Conservation (phyloP, 2,113 vertebrate species). For the Picathartes gymnocephalus region DNA sequence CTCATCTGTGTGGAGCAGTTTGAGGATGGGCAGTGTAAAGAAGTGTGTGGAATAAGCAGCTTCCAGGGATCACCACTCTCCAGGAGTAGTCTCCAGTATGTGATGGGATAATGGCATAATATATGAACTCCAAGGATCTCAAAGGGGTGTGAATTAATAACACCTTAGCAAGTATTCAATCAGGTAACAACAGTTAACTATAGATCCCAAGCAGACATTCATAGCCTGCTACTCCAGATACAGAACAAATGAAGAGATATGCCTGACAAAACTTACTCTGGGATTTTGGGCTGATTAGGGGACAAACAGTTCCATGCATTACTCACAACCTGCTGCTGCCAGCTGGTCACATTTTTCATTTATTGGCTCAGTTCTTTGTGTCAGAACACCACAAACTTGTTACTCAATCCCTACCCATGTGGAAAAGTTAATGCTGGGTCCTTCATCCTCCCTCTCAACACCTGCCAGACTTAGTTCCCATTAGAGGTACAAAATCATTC, state of each 20-base stretch:
- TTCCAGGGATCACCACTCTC: not conserved
- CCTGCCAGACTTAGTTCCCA: not conserved
- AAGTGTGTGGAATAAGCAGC: not conserved
- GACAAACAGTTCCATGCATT: not conserved
- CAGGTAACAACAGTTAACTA: not conserved
- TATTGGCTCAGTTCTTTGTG: not conserved
- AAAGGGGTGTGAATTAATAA: not conserved
- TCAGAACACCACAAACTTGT: not conserved
- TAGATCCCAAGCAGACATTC: not conserved
- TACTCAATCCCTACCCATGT: not conserved
- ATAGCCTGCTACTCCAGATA: not conserved
- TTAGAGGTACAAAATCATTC: not conserved
- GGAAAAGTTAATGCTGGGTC: not conserved
- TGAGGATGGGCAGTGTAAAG: not conserved
- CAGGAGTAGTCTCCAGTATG: not conserved
- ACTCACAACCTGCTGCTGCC: not conserved
- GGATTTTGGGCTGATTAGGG: not conserved
- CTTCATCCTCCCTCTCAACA: not conserved
- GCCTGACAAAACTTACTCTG: not conserved
- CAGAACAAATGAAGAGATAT: not conserved
- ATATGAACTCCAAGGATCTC: not conserved
- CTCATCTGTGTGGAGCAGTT: not conserved
- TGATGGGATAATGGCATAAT: not conserved
- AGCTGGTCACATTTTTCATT: not conserved
- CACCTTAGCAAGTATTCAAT: not conserved